Conservation (phyloP, 2,113 vertebrate genomes). For the Struthidea cinerea region DNA sequence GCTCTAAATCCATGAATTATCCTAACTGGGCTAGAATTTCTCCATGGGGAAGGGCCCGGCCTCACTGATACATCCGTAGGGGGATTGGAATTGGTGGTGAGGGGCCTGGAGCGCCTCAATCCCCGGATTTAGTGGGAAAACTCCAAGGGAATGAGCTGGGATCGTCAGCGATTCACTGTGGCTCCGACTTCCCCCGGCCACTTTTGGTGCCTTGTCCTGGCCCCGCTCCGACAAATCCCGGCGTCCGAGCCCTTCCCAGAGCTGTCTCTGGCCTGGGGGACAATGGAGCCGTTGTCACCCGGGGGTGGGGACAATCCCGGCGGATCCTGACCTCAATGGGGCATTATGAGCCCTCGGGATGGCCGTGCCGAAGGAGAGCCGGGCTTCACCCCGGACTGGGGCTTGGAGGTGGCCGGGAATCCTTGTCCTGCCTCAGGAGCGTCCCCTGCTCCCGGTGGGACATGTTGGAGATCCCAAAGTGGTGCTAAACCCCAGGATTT, state of each 20-base stretch:
- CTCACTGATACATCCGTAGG: fast-evolving
- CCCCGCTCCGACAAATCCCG: neutral
- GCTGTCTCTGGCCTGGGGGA: neutral
- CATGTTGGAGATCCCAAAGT: fast-evolving
- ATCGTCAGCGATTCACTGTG: fast-evolving
- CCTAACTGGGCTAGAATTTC: neutral
- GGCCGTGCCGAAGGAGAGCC: neutral
- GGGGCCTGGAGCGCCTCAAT: fast-evolving
- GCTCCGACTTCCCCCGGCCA: neutral
- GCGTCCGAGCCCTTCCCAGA: neutral
- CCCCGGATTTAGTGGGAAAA: fast-evolving
- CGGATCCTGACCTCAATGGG: neutral
- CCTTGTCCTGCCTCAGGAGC: fast-evolving
- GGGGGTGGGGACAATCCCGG: neutral
- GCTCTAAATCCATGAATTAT: too few species aligned
- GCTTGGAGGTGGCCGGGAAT: fast-evolving
- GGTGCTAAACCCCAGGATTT: fast-evolving
- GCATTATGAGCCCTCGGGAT: neutral
- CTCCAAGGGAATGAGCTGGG: fast-evolving
- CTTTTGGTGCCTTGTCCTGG: neutral
- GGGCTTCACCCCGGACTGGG: fast-evolving
- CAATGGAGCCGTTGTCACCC: constrained; percentile 13
- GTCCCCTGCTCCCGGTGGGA: neutral
- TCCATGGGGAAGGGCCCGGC: neutral
- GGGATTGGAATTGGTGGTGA: neutral